Base-by-base conservation (phyloP, 2,888 invertebrate genomes). In the Onchidella celtica region DNA sequence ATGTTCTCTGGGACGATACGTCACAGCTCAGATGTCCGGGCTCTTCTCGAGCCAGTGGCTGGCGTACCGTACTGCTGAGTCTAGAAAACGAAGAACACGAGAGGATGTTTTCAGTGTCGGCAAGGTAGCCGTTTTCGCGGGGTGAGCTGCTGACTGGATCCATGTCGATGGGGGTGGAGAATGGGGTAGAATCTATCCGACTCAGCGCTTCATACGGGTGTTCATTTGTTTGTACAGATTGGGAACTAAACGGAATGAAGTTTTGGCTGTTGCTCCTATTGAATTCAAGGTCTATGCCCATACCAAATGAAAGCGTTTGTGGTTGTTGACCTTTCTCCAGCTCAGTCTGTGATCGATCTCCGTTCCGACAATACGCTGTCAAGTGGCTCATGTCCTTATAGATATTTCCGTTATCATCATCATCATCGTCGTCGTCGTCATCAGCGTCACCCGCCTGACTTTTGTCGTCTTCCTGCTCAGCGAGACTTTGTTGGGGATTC, bases 51-150 rank as follows among this genome's bases (percentile, higher is more conserved):
- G 61, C 24, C 21, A 21, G 1, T 0, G 69, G 17, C 11, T 32
- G n/a, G 2, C 34, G 63, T 21, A 27, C 27, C 3, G 29, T 24
- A 24, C 27, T 34, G 6, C 61, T 65, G 17, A 29, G 29, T 36
- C 40, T 61, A 4, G 73, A 73, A 17, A 73, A 47, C 2, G 76
- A 65, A 17, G 81, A 81, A 14, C 69, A 69, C 11, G 63, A 70
- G 1, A 73, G 66, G n/a, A 81, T 69, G 69, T 75, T 74, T 59
- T 89, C 89, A 3, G 88, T 88, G 76, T 89, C 88, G 0, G 89
- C 88, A 83, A 88, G 83, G 84, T 89, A 89, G 24, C 89, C 89
- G 38, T 83, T 86, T 47, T 88, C 87, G 24, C 65, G 57, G 27
- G 75, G 36, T 29, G 59, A 73, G 21, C 61, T 59, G 61, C 36